These are phyloP conservation scores for Amiota mariae DNA, from an alignment of 2,888 invertebrate genomes.

Conservation along the genomic window DNA sequence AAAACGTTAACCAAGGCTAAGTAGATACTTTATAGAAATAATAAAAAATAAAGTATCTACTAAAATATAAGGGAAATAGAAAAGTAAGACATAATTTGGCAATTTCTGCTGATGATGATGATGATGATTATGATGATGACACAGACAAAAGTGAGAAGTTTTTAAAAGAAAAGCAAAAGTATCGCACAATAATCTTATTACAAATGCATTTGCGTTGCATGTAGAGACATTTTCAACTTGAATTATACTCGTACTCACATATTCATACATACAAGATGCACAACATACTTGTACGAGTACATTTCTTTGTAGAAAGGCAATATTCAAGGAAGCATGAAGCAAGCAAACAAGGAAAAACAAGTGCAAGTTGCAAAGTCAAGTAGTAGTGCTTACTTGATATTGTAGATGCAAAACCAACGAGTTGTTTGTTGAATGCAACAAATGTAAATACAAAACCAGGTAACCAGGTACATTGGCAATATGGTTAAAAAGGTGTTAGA, in stretches of 20 bases:
- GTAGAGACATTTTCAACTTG: too few species aligned
- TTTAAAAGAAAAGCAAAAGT: not conserved
- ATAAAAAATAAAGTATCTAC: too few species aligned
- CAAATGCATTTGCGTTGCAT: too few species aligned
- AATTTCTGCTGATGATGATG: not conserved
- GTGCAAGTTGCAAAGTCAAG: slow-evolving; percentile 19
- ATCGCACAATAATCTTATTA: not conserved
- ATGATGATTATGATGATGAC: slow-evolving; percentile 1
- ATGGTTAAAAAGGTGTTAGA: not conserved
- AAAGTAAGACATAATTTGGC: too few species aligned
- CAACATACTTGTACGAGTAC: not conserved
- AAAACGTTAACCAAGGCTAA: too few species aligned
- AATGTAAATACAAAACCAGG: not conserved
- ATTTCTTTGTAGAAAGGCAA: not conserved
- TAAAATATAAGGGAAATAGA: too few species aligned
- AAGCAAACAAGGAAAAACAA: not conserved
- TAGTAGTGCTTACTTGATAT: not conserved
- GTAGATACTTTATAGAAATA: too few species aligned
- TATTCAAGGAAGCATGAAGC: not conserved
- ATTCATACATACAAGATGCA: too few species aligned
- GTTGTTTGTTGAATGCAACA: not conserved
- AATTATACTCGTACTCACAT: too few species aligned
- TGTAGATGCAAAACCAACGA: not conserved
- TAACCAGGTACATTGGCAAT: not conserved
- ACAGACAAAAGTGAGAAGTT: slow-evolving; percentile 17